Evolutionary conservation across 2,888 invertebrate species (phyloP), one percentile per base, ranked within the genome.

Genomic region (Lordiphosa fenestrarum): DNA sequence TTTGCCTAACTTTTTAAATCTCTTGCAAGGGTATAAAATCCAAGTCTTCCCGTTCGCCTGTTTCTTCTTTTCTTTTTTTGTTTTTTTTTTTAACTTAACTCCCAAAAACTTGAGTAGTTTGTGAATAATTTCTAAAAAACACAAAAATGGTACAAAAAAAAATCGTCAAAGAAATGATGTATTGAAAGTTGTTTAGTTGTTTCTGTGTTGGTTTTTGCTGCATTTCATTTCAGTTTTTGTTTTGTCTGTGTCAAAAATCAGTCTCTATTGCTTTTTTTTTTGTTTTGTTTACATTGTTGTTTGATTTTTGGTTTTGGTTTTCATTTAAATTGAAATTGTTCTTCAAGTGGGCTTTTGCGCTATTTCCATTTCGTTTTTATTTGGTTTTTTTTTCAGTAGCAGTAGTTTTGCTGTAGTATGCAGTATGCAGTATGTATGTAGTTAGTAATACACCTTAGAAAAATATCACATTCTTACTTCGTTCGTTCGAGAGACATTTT

Each of bases 381-480:
- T 4, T 19, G 19, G 19, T 19, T 19, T 19, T 19, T 19, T 3
- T 1, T 2, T 1, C 59, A 57, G 52, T 70, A 50, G 40, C 70
- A 71, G 61, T 71, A 77, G 58, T 48, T 50, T 60, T 15, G 15
- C 15, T n/a, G n/a, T n/a, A 15, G 71, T 75, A 68, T 78, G 75
- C 64, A 53, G 69, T 36, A 13, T 44, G 42, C 33, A 3, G 30
- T 23, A 44, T 40, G 30, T 47, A 37, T 54, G 69, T 60, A 65
- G 60, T 73, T 61, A 67, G 81, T 83, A 75, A 73, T 86, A 83
- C 83, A 80, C 77, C 86, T 85, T 89, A 89, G 88, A 89, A 89
- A 89, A 89, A 89, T 89, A 89, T 89, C 89, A 89, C 89, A 89
- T 89, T 87, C 88, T 88, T 88, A 87, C 88, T 89, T 89, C 89